These are phyloP conservation scores for Ochropacha duplaris DNA, from an alignment of 2,888 invertebrate genomes.

Conservation along the genomic window DNA sequence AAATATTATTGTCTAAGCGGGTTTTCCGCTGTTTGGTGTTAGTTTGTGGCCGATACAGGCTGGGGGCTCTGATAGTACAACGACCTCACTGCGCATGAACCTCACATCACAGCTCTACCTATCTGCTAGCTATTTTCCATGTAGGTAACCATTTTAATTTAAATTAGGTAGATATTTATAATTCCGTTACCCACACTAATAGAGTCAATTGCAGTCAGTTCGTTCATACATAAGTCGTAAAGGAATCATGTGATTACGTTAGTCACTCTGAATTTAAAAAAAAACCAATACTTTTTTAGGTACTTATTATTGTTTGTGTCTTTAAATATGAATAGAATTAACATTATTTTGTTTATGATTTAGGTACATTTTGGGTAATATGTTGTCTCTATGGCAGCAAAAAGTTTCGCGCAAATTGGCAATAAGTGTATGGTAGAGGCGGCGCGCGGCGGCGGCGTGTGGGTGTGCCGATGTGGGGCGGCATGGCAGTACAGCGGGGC, in stretches of 20 bases:
- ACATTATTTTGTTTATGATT: no score
- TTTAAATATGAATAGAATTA: no score
- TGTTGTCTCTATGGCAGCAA: not conserved
- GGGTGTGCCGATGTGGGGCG: conserved; percentile 40
- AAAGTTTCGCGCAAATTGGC: conserved; percentile 20
- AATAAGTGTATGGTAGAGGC: conserved; percentile 24
- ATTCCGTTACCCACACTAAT: not conserved
- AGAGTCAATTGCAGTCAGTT: no score
- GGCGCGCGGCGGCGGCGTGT: no score
- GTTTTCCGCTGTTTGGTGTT: conserved; percentile 77
- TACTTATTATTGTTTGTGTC: no score
- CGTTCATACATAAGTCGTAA: no score
- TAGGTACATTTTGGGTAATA: not conserved
- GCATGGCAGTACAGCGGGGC: conserved; percentile 24
- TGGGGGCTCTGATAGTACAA: conserved; percentile 46
- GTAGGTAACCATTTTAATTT: not conserved
- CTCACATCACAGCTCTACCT: not conserved
- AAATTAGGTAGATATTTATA: no score
- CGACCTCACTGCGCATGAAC: conserved; percentile 31
- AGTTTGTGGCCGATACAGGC: conserved; percentile 62
- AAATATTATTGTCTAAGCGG: conserved; percentile 83
- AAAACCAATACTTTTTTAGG: no score
- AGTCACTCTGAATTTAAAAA: no score
- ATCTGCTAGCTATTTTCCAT: not conserved
- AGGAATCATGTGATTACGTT: no score